Evolutionary conservation across 1,140 invertebrate genomes (phyloP).

Genomic region (Drosophila simulans): DNA sequence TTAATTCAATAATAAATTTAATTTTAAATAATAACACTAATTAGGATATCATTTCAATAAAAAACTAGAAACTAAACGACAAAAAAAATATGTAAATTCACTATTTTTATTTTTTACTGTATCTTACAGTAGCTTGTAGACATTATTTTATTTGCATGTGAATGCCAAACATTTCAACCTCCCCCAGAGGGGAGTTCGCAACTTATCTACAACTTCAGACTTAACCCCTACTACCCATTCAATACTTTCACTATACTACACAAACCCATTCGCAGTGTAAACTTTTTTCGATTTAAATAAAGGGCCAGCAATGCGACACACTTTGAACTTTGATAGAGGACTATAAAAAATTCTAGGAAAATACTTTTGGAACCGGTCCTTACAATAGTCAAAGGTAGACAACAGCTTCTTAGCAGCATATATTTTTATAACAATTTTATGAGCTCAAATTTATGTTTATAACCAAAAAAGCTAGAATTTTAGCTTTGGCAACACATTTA

Average conservation of each 20-base stretch:
- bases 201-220: constrained; percentile 29
- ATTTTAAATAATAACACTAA: background rate
- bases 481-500: background rate
- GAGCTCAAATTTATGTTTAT: background rate
- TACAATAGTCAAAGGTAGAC: constrained; percentile 9
- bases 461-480: constrained; percentile 3
- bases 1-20: no score
- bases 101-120: constrained; percentile 8
- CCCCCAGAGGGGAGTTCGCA: no score
- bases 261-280: constrained; percentile 25
- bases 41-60: no score
- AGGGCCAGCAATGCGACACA: constrained; percentile 66
- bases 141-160: constrained; percentile 56
- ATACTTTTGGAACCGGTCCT: constrained; percentile 27
- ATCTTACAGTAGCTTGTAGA: constrained; percentile 20
- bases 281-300: constrained; percentile 77
- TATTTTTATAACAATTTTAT: constrained; percentile 33
- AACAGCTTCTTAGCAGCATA: background rate
- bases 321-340: constrained; percentile 70
- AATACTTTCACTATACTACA: constrained; percentile 38
- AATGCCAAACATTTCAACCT: background rate
- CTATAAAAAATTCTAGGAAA: constrained; percentile 30
- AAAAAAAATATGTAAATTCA: background rate
- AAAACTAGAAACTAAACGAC: no score
- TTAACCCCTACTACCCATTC: background rate